Evolutionary conservation across 2,888 invertebrate genomes (phyloP).

Genomic region (Tiliacea citrago): DNA sequence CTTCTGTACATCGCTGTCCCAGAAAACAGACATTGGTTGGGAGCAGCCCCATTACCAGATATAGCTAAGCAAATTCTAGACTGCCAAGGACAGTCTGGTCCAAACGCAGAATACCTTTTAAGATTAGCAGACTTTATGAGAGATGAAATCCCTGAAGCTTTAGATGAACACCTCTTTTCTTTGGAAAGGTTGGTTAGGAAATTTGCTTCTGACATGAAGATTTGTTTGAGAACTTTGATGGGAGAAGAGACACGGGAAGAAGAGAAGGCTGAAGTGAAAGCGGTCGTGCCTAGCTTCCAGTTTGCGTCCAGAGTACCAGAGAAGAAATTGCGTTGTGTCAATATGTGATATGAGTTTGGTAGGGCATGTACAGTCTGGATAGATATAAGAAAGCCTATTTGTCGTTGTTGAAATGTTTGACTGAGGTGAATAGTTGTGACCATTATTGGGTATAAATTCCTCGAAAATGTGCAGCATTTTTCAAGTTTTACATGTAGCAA

Average conservation of each 20-base stretch:
- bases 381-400: constrained; percentile 38
- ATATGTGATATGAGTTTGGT: constrained; percentile 90
- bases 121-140: constrained; percentile 95
- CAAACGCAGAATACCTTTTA: constrained; percentile 97
- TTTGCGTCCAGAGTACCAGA: constrained; percentile 93
- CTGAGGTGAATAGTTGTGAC: constrained; percentile 61
- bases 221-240: constrained; percentile 91
- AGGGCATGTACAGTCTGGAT: constrained; percentile 46
- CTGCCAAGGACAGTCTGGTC: constrained; percentile 95
- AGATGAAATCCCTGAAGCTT: constrained; percentile 93
- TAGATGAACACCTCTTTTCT: constrained; percentile 95
- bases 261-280: constrained; percentile 83
- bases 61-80: constrained; percentile 96
- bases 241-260: constrained; percentile 81
- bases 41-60: constrained; percentile 93
- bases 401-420: constrained; percentile 38
- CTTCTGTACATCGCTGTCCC: constrained; percentile 95
- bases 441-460: constrained; percentile 33
- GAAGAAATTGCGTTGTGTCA: constrained; percentile 94
- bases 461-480: constrained; percentile 17
- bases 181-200: constrained; percentile 93
- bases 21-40: constrained; percentile 95
- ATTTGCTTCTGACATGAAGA: constrained; percentile 87
- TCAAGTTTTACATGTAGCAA: constrained; percentile 23
- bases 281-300: constrained; percentile 90